A percentile compares a stretch with the other conserved stretches of the same genome.
Conservation (phyloP, 1,140 invertebrate species). For the Cotesia glomerata region DNA sequence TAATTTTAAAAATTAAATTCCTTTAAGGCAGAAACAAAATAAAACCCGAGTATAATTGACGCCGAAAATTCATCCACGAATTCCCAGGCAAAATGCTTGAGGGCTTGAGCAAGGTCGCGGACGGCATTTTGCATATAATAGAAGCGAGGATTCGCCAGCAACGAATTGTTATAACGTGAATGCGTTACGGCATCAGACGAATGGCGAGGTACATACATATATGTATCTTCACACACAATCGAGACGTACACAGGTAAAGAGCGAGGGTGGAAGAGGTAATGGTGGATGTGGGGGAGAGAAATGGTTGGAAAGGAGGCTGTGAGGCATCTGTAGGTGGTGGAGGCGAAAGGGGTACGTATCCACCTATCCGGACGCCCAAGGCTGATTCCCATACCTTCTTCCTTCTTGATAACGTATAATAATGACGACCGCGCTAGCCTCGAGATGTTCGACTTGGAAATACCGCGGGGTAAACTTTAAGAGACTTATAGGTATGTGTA, state of each 20-base stretch:
- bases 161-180: conserved; percentile 10
- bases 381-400: conserved; percentile 60
- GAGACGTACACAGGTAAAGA: neutral
- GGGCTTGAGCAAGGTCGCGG: conserved; percentile 34
- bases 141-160: conserved; percentile 21
- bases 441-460: conserved; percentile 48
- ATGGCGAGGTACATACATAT: neutral
- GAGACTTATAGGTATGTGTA: conserved; percentile 7
- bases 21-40: neutral
- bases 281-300: conserved; percentile 1
- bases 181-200: conserved; percentile 24
- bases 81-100: neutral
- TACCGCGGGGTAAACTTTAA: conserved; percentile 40
- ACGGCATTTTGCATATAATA: conserved; percentile 48
- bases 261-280: conserved; percentile 11
- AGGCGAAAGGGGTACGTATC: conserved; percentile 27
- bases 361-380: conserved; percentile 43
- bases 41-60: neutral
- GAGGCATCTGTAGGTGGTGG: neutral
- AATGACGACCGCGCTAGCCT: conserved; percentile 50
- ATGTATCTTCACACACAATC: neutral
- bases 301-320: conserved; percentile 17
- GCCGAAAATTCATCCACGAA: neutral
- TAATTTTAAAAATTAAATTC: neutral
- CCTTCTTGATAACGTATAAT: conserved; percentile 54